A percentile compares a stretch with the other conserved stretches of the same genome.
phyloP scores from a whole-genome alignment of 2,888 invertebrate genomes.

The Cetonia aurata region DNA sequence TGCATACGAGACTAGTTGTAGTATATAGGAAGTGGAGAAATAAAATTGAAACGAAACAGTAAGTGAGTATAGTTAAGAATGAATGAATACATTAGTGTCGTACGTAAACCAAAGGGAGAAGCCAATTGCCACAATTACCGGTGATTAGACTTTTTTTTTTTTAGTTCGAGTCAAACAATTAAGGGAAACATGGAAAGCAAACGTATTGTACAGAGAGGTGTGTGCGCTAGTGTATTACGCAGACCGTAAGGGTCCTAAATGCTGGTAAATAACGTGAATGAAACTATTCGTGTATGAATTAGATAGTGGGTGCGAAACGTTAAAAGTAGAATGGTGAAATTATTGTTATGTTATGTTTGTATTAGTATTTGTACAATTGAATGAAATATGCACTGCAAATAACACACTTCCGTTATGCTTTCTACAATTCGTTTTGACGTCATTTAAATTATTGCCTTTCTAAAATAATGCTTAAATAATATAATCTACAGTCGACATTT shows the following conservation, averaged over 20 bases:
- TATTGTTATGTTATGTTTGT: slow-evolving; percentile 15
- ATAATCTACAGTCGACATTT: no score
- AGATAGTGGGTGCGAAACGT: slow-evolving; percentile 29
- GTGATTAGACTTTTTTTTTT: slow-evolving; percentile 40
- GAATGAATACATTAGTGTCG: slow-evolving; percentile 16
- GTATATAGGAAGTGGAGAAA: slow-evolving; percentile 3
- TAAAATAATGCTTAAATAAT: slow-evolving; percentile 3
- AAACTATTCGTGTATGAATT: slow-evolving; percentile 27
- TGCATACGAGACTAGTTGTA: slow-evolving; percentile 23
- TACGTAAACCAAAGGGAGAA: slow-evolving; percentile 34
- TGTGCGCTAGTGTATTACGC: neutral
- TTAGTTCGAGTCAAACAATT: slow-evolving; percentile 29
- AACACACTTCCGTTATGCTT: neutral
- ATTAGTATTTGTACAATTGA: slow-evolving; percentile 5
- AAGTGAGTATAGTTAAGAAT: slow-evolving; percentile 18
- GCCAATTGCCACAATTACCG: slow-evolving; percentile 46
- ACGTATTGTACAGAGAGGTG: slow-evolving; percentile 8
- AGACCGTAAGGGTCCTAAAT: neutral
- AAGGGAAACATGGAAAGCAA: slow-evolving; percentile 32
- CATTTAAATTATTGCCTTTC: neutral
- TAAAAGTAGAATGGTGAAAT: slow-evolving; percentile 19
- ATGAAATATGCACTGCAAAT: slow-evolving; percentile 36
- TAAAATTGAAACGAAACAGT: slow-evolving; percentile 12
- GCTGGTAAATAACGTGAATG: slow-evolving; percentile 20
- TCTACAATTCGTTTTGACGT: neutral